phyloP scores from a whole-genome alignment of 2,888 invertebrate genomes.

The Tineola bisselliella region DNA sequence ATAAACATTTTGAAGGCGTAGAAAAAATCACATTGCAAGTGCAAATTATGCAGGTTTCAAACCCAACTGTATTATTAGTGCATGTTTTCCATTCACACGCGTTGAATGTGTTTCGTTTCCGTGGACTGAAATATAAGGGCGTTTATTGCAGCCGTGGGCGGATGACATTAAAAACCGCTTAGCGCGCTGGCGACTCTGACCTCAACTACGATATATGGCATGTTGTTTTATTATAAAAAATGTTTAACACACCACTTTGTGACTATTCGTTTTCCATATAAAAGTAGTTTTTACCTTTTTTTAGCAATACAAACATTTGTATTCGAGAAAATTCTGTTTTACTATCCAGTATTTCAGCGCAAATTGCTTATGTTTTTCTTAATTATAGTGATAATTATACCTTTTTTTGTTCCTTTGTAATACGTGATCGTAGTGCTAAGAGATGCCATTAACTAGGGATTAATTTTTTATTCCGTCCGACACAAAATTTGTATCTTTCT shows the following conservation, averaged over 20 bases:
- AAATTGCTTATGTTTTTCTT: background rate
- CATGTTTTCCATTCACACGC: conserved; percentile 7
- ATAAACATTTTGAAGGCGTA: background rate
- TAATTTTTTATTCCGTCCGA: background rate
- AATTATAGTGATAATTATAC: background rate
- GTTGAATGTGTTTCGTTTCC: conserved; percentile 17
- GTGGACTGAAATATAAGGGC: conserved; percentile 32
- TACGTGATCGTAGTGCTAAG: background rate
- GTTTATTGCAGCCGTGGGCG: conserved; percentile 34
- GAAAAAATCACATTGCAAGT: background rate
- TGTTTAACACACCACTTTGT: background rate
- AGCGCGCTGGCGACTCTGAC: conserved; percentile 25
- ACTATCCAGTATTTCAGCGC: background rate
- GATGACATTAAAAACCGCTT: conserved; percentile 59
- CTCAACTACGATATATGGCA: conserved; percentile 29
- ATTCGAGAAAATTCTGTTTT: background rate
- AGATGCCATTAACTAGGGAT: background rate
- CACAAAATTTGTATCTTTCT: background rate
- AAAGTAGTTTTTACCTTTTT: background rate
- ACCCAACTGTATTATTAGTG: background rate
- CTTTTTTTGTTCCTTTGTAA: background rate
- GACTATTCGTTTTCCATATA: background rate
- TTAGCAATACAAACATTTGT: background rate
- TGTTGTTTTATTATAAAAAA: conserved; percentile 23
- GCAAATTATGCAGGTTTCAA: background rate